A percentile compares a stretch with the other conserved stretches of the same genome.
These are phyloP conservation scores for Acanthurus tractus DNA, from an alignment of 2,797 vertebrate species.

Conservation along the genomic window DNA sequence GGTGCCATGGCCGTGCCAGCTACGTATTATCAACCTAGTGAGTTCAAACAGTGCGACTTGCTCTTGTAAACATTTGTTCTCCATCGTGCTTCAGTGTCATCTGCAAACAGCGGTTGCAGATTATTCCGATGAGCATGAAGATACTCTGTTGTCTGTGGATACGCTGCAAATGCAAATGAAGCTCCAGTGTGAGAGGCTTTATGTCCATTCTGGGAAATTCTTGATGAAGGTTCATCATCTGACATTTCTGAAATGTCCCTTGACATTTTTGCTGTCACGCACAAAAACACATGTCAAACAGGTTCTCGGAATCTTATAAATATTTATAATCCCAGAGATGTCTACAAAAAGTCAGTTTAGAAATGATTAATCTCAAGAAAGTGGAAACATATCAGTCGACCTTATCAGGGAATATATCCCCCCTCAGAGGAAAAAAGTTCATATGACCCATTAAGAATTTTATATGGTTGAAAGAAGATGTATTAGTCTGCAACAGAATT, in stretches of 20 bases:
- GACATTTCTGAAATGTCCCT: constrained; percentile 13
- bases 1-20: constrained; percentile 6
- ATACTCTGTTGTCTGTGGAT: constrained; percentile 8
- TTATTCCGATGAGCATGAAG: constrained; percentile 55
- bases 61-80: constrained; percentile 40
- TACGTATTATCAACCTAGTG: neutral
- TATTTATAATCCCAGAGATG: neutral
- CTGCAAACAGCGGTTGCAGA: constrained; percentile 48
- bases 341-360: neutral
- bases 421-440: neutral
- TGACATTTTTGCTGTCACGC: neutral
- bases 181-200: neutral
- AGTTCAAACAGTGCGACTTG: constrained; percentile 20
- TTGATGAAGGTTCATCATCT: neutral
- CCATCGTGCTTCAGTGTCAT: constrained; percentile 22
- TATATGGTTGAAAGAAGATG: neutral
- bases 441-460: neutral
- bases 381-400: neutral
- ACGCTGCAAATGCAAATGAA: constrained; percentile 49
- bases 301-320: neutral
- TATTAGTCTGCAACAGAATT: neutral
- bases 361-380: neutral
- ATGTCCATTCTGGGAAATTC: neutral
- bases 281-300: neutral
- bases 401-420: neutral